A percentile compares a stretch with the other conserved stretches of the same genome.
Evolutionary conservation across 1,140 invertebrate genomes (phyloP).

Genomic region (Lepidurus couesii): DNA sequence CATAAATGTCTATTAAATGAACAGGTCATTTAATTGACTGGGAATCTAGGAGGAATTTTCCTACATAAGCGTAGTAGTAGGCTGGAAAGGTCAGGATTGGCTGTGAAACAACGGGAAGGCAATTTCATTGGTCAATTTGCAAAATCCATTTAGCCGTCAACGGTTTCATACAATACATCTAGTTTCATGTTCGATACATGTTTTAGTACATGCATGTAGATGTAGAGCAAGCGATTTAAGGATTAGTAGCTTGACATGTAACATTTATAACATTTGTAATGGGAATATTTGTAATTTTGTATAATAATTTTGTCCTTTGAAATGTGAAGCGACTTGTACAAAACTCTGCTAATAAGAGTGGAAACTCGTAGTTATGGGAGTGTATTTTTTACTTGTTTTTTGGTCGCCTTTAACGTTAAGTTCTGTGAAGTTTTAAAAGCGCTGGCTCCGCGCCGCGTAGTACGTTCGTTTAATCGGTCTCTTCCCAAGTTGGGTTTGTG

Average conservation of each 20-base stretch:
- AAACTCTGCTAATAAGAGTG: not conserved
- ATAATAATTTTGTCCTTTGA: not conserved
- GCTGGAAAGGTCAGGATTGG: too few relatives aligned
- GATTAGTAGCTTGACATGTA: too few relatives aligned
- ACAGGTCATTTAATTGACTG: too few relatives aligned
- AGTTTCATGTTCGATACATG: not conserved
- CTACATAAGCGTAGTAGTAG: too few relatives aligned
- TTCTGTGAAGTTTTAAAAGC: not conserved
- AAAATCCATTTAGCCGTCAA: too few relatives aligned
- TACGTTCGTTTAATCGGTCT: slow-evolving; percentile 10
- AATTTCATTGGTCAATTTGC: too few relatives aligned
- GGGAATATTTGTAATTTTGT: not conserved
- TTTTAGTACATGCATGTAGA: not conserved
- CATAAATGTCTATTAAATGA: too few relatives aligned
- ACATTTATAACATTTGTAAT: too few relatives aligned
- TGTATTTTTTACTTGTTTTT: not conserved
- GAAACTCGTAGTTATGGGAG: not conserved
- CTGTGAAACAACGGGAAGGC: too few relatives aligned
- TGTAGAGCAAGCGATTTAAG: too few relatives aligned
- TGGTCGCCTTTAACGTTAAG: too few relatives aligned
- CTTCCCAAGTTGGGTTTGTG: slow-evolving; percentile 17
- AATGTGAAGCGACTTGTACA: not conserved
- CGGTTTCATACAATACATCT: not conserved
- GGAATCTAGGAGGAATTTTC: too few relatives aligned
- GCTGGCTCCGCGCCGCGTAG: not conserved